Evolutionary conservation across 1,140 invertebrate genomes (phyloP).

Genomic region (Orchestia grillus): DNA sequence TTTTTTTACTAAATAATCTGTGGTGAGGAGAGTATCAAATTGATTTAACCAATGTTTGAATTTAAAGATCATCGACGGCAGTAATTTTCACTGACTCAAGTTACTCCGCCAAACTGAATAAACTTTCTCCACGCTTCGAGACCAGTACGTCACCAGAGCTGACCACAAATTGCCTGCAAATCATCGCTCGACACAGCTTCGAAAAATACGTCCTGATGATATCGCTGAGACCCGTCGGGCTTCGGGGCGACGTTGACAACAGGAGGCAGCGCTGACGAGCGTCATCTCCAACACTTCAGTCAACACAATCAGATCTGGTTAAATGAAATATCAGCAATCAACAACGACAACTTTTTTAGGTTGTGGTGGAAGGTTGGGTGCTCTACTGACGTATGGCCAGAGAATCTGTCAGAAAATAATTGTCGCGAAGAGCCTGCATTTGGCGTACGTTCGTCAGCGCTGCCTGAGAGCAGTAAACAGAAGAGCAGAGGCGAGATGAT

Average conservation of each 20-base stretch:
- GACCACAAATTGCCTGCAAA: constrained; percentile 31
- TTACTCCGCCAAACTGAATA: neutral
- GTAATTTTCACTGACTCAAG: neutral
- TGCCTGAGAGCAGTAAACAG: neutral
- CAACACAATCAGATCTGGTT: neutral
- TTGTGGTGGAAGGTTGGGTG: neutral
- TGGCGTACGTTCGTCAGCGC: neutral
- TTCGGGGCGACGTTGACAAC: neutral
- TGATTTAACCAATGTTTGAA: neutral
- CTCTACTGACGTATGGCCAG: neutral
- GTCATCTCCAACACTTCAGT: neutral
- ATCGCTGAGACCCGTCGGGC: neutral
- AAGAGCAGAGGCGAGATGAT: neutral
- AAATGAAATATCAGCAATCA: neutral
- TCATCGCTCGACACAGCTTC: neutral
- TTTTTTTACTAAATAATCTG: too few relatives aligned
- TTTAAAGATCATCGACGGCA: neutral
- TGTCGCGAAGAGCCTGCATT: neutral
- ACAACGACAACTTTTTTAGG: neutral
- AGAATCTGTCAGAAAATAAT: neutral
- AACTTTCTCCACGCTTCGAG: neutral
- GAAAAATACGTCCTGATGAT: constrained; percentile 13
- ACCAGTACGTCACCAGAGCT: neutral
- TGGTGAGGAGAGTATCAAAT: neutral
- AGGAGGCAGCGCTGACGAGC: neutral